phyloP scores from a whole-genome alignment of 2,113 vertebrate species.

The Columbina picui region DNA sequence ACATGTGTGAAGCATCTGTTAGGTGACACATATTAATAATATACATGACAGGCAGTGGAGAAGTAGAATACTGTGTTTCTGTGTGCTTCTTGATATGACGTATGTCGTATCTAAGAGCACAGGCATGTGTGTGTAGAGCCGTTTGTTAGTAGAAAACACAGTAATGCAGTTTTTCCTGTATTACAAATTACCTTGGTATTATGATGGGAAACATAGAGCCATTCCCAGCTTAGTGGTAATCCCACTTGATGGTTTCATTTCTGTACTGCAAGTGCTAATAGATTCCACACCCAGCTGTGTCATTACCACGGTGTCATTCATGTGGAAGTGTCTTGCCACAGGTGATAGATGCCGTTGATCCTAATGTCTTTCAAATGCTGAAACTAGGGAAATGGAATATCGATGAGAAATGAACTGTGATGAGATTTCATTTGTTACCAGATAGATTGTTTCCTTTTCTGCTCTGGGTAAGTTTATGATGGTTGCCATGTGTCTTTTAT shows the following conservation, averaged over 20 bases:
- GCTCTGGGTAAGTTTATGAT: not conserved
- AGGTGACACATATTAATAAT: not conserved
- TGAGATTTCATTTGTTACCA: not conserved
- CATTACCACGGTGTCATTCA: not conserved
- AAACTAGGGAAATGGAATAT: not conserved
- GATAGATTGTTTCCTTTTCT: not conserved
- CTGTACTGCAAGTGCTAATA: not conserved
- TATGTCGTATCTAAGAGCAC: not conserved
- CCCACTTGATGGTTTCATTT: not conserved
- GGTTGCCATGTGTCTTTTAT: not conserved
- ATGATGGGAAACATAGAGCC: not conserved
- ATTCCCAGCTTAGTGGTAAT: not conserved
- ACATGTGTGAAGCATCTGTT: accelerated
- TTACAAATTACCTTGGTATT: not conserved
- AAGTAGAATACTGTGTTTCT: not conserved
- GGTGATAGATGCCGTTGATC: not conserved
- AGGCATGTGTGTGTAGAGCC: not conserved
- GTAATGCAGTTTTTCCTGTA: not conserved
- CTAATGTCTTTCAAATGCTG: constrained; percentile 1
- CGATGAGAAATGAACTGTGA: not conserved
- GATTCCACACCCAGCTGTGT: not conserved
- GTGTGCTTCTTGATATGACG: accelerated
- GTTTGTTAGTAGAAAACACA: not conserved
- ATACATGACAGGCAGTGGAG: not conserved
- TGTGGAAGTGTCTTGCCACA: not conserved